A percentile compares a stretch with the other conserved stretches of the same genome.
Evolutionary conservation across 2,113 vertebrate genomes (phyloP).

Genomic region (Sceloporus tristichus): DNA sequence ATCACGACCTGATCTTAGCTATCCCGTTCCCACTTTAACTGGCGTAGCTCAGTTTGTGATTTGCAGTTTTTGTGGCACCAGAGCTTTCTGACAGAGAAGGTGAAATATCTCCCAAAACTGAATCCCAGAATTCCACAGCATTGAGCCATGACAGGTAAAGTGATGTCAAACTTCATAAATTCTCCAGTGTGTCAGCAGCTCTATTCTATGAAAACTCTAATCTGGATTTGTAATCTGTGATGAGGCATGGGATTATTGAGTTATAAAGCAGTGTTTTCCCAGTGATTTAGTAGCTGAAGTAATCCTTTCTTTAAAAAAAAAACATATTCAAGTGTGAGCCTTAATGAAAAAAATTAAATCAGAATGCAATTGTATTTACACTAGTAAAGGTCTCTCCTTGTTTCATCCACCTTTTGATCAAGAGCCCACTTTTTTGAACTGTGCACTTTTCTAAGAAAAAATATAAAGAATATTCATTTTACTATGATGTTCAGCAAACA

Average conservation of each 20-base stretch:
- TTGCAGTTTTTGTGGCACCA: too few species aligned
- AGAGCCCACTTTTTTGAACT: not conserved
- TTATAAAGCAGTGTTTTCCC: not conserved
- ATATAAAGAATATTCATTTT: not conserved
- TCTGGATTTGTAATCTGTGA: not conserved
- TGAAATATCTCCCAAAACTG: too few species aligned
- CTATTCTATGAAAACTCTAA: too few species aligned
- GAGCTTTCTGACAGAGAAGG: too few species aligned
- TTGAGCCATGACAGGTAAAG: too few species aligned
- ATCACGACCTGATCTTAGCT: too few species aligned
- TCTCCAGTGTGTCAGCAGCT: too few species aligned
- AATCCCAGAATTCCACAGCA: too few species aligned
- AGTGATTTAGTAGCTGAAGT: not conserved
- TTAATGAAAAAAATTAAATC: not conserved
- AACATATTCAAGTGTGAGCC: not conserved
- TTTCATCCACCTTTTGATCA: not conserved
- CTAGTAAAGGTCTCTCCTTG: not conserved
- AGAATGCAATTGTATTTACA: not conserved
- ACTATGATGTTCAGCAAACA: not conserved
- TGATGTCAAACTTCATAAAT: too few species aligned
- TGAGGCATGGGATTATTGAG: not conserved
- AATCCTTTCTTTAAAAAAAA: not conserved
- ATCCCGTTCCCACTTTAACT: too few species aligned
- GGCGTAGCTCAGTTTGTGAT: too few species aligned
- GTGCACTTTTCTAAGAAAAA: not conserved